Evolutionary conservation across 2,888 invertebrate species (phyloP).

Genomic region (Biston betularia): DNA sequence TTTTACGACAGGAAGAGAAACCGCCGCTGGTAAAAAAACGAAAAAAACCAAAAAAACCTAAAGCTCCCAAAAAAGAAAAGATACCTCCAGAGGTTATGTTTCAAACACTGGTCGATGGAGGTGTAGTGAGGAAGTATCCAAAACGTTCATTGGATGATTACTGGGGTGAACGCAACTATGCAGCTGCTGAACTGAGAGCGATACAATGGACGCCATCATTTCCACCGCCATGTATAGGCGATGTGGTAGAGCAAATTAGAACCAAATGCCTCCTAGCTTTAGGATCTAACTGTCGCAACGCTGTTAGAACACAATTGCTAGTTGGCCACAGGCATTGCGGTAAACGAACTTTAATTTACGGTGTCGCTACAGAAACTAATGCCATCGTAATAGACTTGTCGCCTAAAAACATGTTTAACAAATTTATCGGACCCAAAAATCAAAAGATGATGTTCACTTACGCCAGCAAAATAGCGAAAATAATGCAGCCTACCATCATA

Average conservation of each 20-base stretch:
- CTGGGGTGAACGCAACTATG: constrained; percentile 89
- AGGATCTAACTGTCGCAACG: constrained; percentile 72
- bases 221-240: constrained; percentile 86
- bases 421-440: constrained; percentile 89
- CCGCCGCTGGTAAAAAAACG: constrained; percentile 66
- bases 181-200: constrained; percentile 82
- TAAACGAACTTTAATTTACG: constrained; percentile 90
- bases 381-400: constrained; percentile 92
- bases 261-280: constrained; percentile 87
- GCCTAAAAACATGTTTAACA: constrained; percentile 88
- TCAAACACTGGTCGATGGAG: constrained; percentile 89
- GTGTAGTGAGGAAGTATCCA: constrained; percentile 89
- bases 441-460: constrained; percentile 88
- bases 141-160: constrained; percentile 86
- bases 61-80: constrained; percentile 43
- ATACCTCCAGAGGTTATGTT: constrained; percentile 88
- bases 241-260: constrained; percentile 86
- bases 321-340: constrained; percentile 90
- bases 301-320: constrained; percentile 87
- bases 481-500: constrained; percentile 91
- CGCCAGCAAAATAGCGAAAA: constrained; percentile 88
- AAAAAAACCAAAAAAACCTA: constrained; percentile 63
- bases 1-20: constrained; percentile 44
- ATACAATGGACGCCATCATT: constrained; percentile 74
- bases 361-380: constrained; percentile 91